phyloP scores from a whole-genome alignment of 2,797 vertebrate genomes.

The Poecile montanus region DNA sequence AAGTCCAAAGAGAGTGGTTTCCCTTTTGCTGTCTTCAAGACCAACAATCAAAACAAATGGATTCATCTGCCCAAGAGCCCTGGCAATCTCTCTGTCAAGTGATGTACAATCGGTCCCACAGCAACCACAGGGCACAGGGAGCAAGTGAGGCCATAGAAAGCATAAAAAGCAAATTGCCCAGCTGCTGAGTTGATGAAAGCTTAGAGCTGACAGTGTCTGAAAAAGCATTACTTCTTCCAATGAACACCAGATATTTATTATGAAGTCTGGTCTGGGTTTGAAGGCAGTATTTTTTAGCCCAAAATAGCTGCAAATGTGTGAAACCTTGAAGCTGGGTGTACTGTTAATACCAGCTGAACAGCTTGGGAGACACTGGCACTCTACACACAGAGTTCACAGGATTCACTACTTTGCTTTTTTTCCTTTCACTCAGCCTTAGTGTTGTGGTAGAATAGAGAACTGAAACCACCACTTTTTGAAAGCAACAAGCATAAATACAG shows the following conservation, averaged over 20 bases:
- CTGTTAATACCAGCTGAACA: background rate
- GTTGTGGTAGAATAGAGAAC: background rate
- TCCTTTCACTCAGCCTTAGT: background rate
- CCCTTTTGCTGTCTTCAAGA: background rate
- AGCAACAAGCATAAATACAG: background rate
- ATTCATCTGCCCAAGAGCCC: background rate
- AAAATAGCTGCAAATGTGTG: background rate
- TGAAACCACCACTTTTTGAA: background rate
- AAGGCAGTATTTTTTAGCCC: background rate
- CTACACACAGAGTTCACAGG: background rate
- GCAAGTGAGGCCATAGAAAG: background rate
- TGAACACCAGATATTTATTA: background rate
- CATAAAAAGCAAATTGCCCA: background rate
- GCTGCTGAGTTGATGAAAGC: background rate
- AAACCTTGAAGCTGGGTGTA: background rate
- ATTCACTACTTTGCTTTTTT: background rate
- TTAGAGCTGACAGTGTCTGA: background rate
- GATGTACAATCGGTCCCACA: background rate
- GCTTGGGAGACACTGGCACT: background rate
- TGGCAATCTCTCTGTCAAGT: accelerated
- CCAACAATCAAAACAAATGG: background rate
- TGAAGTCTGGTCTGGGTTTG: background rate
- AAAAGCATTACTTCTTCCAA: background rate
- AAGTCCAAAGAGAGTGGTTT: background rate
- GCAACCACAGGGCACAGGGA: background rate